Evolutionary conservation across 2,888 invertebrate genomes (phyloP), one percentile per base, ranked within the genome.

Genomic region (Gonocerus acuteangulatus): DNA sequence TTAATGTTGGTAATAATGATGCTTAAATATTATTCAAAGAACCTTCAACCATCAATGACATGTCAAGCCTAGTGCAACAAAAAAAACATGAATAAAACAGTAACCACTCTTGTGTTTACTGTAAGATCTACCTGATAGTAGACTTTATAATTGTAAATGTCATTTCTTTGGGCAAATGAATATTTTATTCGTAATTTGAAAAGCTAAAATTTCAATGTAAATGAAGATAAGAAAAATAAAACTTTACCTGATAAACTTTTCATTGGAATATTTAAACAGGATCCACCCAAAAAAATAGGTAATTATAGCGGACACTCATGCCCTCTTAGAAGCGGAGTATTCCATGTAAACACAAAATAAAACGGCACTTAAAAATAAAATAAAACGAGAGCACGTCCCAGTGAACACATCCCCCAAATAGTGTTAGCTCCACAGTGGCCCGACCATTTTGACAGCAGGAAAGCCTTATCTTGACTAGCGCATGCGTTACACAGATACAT

Each of bases 361-460:
- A 42, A 15, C n/a, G 13, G 42, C 42, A 42, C 23, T 22, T 9
- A 15, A 16, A 7, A 22, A 22, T 48, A 48, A 15, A 23, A 22
- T 22, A 11, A 23, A 15, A 4, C 23, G 11, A n/a, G 15, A 1
- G 16, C 22, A 1, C 2, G 6, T 1, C 48, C 7, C 18, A 34
- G 32, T 32, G 27, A 2, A 15, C 42, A 42, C 21, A 54, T 2
- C n/a, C 6, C 44, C 44, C 3, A 42, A 42, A n/a, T 18, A 27
- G 27, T 27, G 27, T 27, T 27, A 27, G 27, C 27, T 27, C 36
- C 16, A 23, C 45, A 21, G 45, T 2, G 22, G 18, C 23, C 21
- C 56, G 27, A 56, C 56, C 56, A 56, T 56, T 56, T 44, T 56
- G 45, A 56, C 56, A 56, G 56, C 27, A 56, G 22, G 18, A 7